Evolutionary conservation across 2,113 vertebrate genomes (phyloP), one percentile per base, ranked within the genome.

Genomic region (Pygoscelis antarcticus): DNA sequence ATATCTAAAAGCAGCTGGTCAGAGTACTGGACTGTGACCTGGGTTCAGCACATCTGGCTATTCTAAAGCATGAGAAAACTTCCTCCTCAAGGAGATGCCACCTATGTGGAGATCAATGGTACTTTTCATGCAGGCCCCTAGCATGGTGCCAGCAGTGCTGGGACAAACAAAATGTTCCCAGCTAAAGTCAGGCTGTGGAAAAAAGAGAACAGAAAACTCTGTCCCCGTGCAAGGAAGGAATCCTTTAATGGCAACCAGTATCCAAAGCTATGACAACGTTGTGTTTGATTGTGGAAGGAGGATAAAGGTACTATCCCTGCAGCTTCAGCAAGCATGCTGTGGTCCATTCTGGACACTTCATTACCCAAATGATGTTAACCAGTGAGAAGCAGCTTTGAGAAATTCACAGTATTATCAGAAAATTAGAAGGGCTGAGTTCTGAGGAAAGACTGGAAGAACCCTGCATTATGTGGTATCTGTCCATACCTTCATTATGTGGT

Each of bases 381-480:
- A 29, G 38, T 0, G 66, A 66, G 68, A 44, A 54, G n/a, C 58
- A 79, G 57, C 26, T 66, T 32, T 23, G 64, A 32, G 34, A 44
- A 57, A 58, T 2, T 51, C 62, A 13, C 21, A 17, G 21, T 9
- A 25, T 10, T 4, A 42, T 12, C 49, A 83, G 57, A 51, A 38
- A 46, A 58, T 18, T 3, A 16, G n/a, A n/a, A 29, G 44, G 70
- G 42, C 54, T 25, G 42, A 71, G 64, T 19, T 65, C 78, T 40
- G 51, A 49, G 55, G 47, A 36, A 32, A 16, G 61, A 6, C 30
- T 8, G 34, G 20, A 15, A 52, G 52, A 34, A 16, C 36, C 30
- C 2, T 3, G 0, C 52, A 0, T 6, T 5, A 15, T 1, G 58
- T 4, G 72, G 29, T 3, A 16, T 4, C 65, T 25, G 58, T 13